Base-by-base conservation (phyloP, 1,140 invertebrate species). In the Lucilia cuprina region DNA sequence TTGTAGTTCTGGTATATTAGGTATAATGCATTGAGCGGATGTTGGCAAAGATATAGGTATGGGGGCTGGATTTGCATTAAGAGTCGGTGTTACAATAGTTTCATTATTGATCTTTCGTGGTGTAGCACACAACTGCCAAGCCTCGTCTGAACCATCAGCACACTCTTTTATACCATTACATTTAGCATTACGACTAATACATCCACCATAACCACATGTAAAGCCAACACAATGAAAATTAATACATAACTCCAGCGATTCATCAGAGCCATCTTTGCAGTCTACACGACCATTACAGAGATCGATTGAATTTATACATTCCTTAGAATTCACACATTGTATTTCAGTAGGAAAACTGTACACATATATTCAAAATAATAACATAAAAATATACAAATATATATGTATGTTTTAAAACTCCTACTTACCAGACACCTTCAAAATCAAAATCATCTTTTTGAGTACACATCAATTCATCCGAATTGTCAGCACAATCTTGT, bases 251-350 rank as follows among this genome's bases (percentile, higher is more conserved):
- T 84, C 77, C 2, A 90, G 41, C 0, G 87, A 92, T 89, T 96
- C 95, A 86, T 95, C 95, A 2, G 93, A 93, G 8, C 91, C 91
- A 88, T 96, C 95, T 19, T 85, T 84, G 88, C 96, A 97, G 88
- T 96, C 94, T 55, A 87, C 85, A 35, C 92, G 91, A 19, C 94
- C 94, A 91, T 95, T 95, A 90, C 96, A 96, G 1, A 77, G 17
- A 34, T 65, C 2, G 14, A 75, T 65, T 14, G 34, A n/a, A 30
- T n/a, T 21, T 34, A 85, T 55, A 19, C 84, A 85, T 60, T 83
- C 74, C 2, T 34, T 74, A 8, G 70, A 74, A 10, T 10, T 80
- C 14, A 34, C n/a, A 34, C 84, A 85, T 50, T 85, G 82, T n/a
- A 82, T 34, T 82, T 82, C 21, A 82, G 34, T 13, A 17, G 65